These are phyloP conservation scores for Calyptommatus sinebrachiatus DNA, from an alignment of 2,113 vertebrate genomes.

Conservation along the genomic window DNA sequence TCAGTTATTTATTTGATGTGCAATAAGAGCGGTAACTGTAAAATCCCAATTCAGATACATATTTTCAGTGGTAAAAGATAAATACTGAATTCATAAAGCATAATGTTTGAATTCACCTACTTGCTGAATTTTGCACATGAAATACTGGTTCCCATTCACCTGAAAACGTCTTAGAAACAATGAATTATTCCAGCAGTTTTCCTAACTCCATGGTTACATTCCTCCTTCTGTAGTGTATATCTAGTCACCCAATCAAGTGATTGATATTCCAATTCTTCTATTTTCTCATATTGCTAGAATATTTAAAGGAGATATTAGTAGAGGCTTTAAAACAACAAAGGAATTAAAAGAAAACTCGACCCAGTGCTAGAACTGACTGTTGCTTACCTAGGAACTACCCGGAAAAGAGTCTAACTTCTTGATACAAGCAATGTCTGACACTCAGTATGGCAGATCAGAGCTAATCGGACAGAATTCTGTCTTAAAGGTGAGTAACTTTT, in stretches of 20 bases:
- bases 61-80: too few relatives aligned
- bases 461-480: not conserved
- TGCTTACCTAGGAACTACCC: too few relatives aligned
- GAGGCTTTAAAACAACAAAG: not conserved
- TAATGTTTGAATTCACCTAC: not conserved
- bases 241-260: not conserved
- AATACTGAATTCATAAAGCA: too few relatives aligned
- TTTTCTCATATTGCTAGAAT: not conserved
- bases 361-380: not conserved
- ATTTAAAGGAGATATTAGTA: not conserved
- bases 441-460: not conserved
- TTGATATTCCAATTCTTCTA: too few relatives aligned
- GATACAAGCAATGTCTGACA: not conserved
- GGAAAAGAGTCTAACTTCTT: not conserved
- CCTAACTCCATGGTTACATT: not conserved
- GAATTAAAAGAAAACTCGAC: not conserved
- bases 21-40: too few relatives aligned
- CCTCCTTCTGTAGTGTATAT: not conserved
- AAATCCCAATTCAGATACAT: too few relatives aligned
- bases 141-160: not conserved
- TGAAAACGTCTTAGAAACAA: not conserved
- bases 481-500: constrained; percentile 7
- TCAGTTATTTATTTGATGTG: too few relatives aligned
- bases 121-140: not conserved
- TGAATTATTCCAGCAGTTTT: not conserved